Percentiles rank a stretch among this genome's conserved stretches.
Conservation (phyloP, 2,797 vertebrate genomes). For the Anguilla megastoma region DNA sequence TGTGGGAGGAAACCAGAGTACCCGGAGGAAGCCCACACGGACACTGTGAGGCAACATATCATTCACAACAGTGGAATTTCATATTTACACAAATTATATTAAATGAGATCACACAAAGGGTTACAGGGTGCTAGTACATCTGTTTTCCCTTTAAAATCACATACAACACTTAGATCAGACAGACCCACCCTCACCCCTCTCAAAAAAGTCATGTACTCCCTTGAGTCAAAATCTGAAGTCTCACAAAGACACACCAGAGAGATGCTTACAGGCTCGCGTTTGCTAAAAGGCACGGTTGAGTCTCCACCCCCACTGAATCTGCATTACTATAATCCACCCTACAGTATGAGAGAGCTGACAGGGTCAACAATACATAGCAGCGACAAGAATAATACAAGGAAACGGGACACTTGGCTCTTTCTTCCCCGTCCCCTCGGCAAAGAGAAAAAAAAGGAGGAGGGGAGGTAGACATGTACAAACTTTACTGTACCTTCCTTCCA, state of each 20-base stretch:
- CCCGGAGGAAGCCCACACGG: no score
- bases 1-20: no score
- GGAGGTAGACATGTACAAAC: neutral
- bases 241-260: neutral
- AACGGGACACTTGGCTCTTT: constrained; percentile 9
- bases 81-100: neutral
- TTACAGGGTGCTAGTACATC: neutral
- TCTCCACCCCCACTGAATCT: neutral
- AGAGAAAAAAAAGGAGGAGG: neutral
- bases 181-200: neutral
- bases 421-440: neutral
- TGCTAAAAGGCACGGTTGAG: neutral
- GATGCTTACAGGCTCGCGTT: neutral
- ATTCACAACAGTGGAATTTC: neutral
- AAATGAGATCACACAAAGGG: neutral
- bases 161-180: neutral
- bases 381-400: neutral
- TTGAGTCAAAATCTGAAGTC: neutral
- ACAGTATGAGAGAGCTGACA: neutral
- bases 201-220: neutral
- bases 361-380: neutral
- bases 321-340: neutral
- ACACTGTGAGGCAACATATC: neutral
- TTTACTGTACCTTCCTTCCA: constrained; percentile 8
- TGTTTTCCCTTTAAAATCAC: neutral